A percentile compares a stretch with the other conserved stretches of the same genome.
These are phyloP conservation scores for Macrosiphum euphorbiae DNA, from an alignment of 2,888 invertebrate genomes.

Conservation along the genomic window DNA sequence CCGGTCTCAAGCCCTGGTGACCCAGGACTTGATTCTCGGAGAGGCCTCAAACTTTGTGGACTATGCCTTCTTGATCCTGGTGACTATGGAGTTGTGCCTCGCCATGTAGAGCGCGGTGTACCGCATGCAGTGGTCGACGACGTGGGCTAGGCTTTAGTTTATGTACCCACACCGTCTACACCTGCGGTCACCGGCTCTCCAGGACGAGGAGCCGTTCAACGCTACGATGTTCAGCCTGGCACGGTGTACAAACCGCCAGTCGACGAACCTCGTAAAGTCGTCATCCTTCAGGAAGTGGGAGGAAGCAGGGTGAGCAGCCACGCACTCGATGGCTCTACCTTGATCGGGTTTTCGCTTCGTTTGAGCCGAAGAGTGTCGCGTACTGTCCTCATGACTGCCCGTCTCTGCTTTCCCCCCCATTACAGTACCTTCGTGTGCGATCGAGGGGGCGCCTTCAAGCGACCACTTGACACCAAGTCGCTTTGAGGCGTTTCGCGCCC, in stretches of 20 bases:
- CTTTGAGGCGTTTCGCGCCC: background rate
- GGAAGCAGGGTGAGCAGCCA: background rate
- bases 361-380: too few relatives aligned
- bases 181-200: background rate
- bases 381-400: background rate
- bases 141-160: too few relatives aligned
- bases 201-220: background rate
- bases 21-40: too few relatives aligned
- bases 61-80: background rate
- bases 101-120: background rate
- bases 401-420: background rate
- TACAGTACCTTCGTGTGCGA: too few relatives aligned
- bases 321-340: background rate
- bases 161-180: background rate
- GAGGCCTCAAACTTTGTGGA: too few relatives aligned
- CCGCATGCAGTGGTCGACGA: background rate
- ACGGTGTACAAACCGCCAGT: background rate
- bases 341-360: background rate
- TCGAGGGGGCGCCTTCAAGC: too few relatives aligned
- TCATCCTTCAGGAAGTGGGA: background rate
- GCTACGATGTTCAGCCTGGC: background rate
- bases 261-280: background rate
- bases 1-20: too few relatives aligned
- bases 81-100: background rate
- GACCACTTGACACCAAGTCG: background rate